These are phyloP conservation scores for Ormyrus rosae DNA, from an alignment of 2,888 invertebrate species.

Conservation along the genomic window DNA sequence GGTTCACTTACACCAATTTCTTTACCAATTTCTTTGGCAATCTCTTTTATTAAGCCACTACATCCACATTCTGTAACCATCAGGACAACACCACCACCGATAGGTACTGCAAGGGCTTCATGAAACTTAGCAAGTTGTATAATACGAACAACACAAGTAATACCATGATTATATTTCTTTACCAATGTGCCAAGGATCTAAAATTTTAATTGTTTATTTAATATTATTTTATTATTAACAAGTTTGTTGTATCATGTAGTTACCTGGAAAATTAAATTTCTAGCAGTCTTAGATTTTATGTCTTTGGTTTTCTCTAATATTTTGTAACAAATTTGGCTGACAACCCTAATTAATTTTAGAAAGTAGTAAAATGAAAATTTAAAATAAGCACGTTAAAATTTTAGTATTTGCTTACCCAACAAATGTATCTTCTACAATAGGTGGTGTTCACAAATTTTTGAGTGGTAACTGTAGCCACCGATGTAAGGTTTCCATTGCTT, in stretches of 20 bases:
- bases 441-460: slow-evolving; percentile 83
- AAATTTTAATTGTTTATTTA: slow-evolving; percentile 63
- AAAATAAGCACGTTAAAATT: too few species aligned
- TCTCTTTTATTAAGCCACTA: slow-evolving; percentile 83
- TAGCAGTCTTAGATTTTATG: slow-evolving; percentile 80
- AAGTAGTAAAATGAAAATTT: too few species aligned
- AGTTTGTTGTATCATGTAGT: slow-evolving; percentile 56
- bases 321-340: slow-evolving; percentile 87
- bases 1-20: slow-evolving; percentile 85
- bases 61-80: slow-evolving; percentile 83
- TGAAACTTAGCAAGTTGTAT: slow-evolving; percentile 84
- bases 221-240: background rate
- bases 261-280: slow-evolving; percentile 80
- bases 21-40: slow-evolving; percentile 76
- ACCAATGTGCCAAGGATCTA: slow-evolving; percentile 89
- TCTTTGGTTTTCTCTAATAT: slow-evolving; percentile 81
- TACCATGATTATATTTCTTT: slow-evolving; percentile 89
- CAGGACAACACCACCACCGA: slow-evolving; percentile 84
- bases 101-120: slow-evolving; percentile 83
- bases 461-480: slow-evolving; percentile 84
- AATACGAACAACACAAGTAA: slow-evolving; percentile 85
- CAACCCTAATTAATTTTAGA: slow-evolving; percentile 76
- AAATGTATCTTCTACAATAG: too few species aligned
- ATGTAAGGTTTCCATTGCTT: slow-evolving; percentile 82
- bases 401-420: too few species aligned